phyloP scores from a whole-genome alignment of 2,797 vertebrate genomes.

The Diplodus puntazzo region DNA sequence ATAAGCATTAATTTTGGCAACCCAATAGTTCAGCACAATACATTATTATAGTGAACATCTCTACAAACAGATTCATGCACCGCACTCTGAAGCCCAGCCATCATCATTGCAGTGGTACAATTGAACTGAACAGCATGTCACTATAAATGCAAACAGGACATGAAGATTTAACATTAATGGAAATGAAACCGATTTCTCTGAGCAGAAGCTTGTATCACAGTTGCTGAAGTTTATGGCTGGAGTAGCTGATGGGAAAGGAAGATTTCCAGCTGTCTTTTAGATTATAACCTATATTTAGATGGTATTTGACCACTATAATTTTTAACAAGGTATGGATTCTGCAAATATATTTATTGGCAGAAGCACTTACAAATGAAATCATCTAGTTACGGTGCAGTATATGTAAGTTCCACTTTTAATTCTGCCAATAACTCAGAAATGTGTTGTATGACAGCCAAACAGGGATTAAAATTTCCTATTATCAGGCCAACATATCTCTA shows the following conservation, averaged over 20 bases:
- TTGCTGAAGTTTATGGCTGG: neutral
- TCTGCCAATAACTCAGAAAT: neutral
- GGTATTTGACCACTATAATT: no score
- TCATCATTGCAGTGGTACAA: neutral
- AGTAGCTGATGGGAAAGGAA: neutral
- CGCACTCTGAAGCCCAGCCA: neutral
- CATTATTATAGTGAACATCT: slow-evolving; percentile 5
- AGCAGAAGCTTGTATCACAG: neutral
- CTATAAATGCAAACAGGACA: neutral
- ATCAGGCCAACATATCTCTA: no score
- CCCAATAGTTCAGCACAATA: slow-evolving; percentile 20
- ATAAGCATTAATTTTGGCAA: slow-evolving; percentile 14
- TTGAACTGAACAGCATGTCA: neutral
- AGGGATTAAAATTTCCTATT: no score
- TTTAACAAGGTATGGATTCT: no score
- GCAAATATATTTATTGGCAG: no score
- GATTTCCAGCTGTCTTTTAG: neutral
- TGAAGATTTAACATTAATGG: neutral
- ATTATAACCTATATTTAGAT: neutral
- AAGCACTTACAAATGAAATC: no score
- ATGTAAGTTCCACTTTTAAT: no score
- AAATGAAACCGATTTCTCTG: neutral
- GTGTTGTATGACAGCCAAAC: neutral
- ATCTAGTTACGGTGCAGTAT: no score
- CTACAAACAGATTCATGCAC: slow-evolving; percentile 5